Evolutionary conservation across 2,797 vertebrate genomes (phyloP), one percentile per base, ranked within the genome.

Genomic region (Morus bassanus): DNA sequence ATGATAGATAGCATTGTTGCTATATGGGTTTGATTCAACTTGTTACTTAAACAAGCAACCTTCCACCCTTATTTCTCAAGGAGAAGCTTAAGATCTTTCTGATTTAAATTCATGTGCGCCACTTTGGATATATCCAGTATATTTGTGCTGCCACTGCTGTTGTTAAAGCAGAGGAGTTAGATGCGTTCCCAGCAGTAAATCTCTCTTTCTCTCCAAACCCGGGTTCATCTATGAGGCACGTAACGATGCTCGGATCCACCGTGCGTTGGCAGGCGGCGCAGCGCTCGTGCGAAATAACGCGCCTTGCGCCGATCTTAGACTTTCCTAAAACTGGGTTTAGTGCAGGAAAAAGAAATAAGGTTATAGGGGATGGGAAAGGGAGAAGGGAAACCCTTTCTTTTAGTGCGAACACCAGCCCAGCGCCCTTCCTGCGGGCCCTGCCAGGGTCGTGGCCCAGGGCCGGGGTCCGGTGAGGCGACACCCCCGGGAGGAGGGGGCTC

Each of bases 21-120:
- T 79, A 1, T 74, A 78, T 73, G 83, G 83, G 83, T 85, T 96
- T 76, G 76, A 91, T 95, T 90, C 77, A 69, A 63, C 88, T 87
- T 64, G 50, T 82, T 88, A 77, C 85, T 93, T 76, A 60, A 89
- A 76, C 88, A 60, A 91, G 93, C 77, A 89, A 39, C 77, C 84
- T 95, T 74, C 95, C 93, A 88, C 90, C 91, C 48, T n/a, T 91
- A 76, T 94, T 96, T 94, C 93, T 73, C 93, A 94, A 93, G 85
- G 94, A 96, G 93, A 95, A 90, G 94, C 85, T 93, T 13, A 7
- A 80, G 82, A 85, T 89, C 80, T 63, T 69, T 82, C 59, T 69
- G 88, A 92, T 90, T 68, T 80, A 37, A 65, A 23, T 50, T 80
- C 33, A 41, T 5, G 27, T 16, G 10, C 9, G 19, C 31, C 18